Conservation (phyloP, 2,113 vertebrate genomes). For the Gopherus evgoodei region DNA sequence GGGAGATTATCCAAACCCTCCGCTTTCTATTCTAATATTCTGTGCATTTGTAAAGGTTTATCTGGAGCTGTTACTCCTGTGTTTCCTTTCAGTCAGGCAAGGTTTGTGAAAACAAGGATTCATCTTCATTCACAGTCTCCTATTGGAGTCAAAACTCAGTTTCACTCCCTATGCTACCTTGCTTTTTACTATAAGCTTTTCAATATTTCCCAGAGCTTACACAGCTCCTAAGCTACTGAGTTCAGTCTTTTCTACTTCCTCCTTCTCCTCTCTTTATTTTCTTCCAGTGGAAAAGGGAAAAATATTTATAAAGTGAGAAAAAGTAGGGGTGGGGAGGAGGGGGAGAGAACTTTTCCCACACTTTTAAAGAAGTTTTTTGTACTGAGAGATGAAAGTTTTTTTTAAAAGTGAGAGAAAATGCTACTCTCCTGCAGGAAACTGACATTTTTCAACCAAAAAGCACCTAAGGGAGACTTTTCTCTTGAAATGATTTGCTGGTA, state of each 20-base stretch:
- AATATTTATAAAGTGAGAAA: background rate
- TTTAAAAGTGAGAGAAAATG: background rate
- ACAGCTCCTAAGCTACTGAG: conserved; percentile 22
- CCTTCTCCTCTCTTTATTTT: background rate
- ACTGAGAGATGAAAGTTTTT: background rate
- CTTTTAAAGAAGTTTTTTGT: background rate
- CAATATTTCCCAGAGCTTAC: conserved; percentile 41
- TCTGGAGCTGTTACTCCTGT: background rate
- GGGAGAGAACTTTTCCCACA: background rate
- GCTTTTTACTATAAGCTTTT: background rate
- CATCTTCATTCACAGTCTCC: conserved; percentile 49
- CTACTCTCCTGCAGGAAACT: background rate
- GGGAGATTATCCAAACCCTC: fast-evolving
- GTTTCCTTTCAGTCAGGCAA: background rate
- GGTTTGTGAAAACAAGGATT: conserved; percentile 5
- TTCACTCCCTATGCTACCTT: background rate
- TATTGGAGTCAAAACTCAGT: conserved; percentile 8
- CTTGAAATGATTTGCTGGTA: fast-evolving
- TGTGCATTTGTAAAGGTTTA: background rate
- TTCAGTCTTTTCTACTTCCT: conserved; percentile 35
- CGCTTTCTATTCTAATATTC: fast-evolving
- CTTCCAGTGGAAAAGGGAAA: background rate
- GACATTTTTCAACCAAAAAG: background rate
- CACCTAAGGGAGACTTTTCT: background rate
- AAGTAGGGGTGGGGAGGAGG: background rate